A percentile compares a stretch with the other conserved stretches of the same genome.
Evolutionary conservation across 2,113 vertebrate genomes (phyloP).

Genomic region (Phaetusa simplex): DNA sequence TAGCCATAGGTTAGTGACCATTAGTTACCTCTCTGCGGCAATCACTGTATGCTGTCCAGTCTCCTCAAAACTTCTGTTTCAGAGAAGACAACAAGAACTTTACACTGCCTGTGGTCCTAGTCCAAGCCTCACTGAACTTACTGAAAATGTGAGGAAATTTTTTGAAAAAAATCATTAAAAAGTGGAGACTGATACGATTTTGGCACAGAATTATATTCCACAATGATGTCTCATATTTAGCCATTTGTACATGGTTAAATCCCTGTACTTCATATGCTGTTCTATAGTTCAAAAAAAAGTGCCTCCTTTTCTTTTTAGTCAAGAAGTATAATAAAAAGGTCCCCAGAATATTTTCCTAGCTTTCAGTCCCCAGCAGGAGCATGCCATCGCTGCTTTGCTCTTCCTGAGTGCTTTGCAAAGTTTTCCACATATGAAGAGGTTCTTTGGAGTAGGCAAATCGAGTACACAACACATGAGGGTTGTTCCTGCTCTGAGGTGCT

Average conservation of each 20-base stretch:
- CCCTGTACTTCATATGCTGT: not conserved
- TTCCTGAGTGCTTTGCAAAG: not conserved
- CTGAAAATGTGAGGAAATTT: not conserved
- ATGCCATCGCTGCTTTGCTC: not conserved
- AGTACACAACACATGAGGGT: not conserved
- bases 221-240: not conserved
- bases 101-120: not conserved
- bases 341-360: not conserved
- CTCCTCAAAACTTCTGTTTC: not conserved
- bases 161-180: not conserved
- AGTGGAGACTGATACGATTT: not conserved
- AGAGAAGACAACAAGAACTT: not conserved
- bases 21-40: not conserved
- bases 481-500: not conserved
- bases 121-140: not conserved
- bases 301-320: not conserved
- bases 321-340: not conserved
- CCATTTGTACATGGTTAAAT: not conserved
- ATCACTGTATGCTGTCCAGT: not conserved
- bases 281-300: not conserved
- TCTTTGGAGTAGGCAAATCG: not conserved
- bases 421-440: not conserved
- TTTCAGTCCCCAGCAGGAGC: not conserved
- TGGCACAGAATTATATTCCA: not conserved
- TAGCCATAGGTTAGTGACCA: not conserved